Base-by-base conservation (phyloP, 2,113 vertebrate genomes). In the Nicator chloris region DNA sequence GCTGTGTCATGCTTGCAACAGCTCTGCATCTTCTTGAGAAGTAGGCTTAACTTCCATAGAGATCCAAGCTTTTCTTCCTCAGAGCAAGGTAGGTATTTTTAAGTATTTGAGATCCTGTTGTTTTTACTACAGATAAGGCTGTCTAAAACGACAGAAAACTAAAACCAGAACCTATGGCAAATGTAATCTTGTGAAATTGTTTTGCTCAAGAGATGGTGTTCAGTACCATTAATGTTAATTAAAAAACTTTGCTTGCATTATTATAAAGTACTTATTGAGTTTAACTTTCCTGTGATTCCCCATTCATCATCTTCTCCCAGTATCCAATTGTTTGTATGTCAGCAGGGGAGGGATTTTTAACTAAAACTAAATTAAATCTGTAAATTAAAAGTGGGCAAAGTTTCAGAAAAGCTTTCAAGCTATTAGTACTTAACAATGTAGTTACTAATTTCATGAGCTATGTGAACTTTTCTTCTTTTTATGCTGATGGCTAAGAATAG, bases 61-160 rank as follows among this genome's bases (percentile, higher is more conserved):
- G 99, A 99, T 97, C 99, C 99, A 42, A 98, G 98, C 71, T 99
- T 99, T 97, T 98, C 97, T 97, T 99, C 98, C 30, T 97, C 96
- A 73, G 99, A 98, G 95, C 98, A 99, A 97, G 98, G 99, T 99
- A 93, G 19, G 50, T 68, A n/a, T 69, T 56, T 85, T 37, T 51
- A 78, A 76, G 39, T 86, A 21, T 68, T 70, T 92, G 12, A 83
- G 54, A 61, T 63, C 37, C 13, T 57, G 6, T 35, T 61, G 17
- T 31, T 88, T 84, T 89, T 68, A 31, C n/a, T 76, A 5, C 9
- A 49, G 37, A 4, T 69, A 82, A 80, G 15, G 17, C 35, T 49
- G 14, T 69, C 17, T 76, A 35, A 66, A 87, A 82, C 56, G 33
- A 45, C 16, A 27, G 53, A 59, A 76, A 51, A 54, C 3, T 6